Conservation (phyloP, 2,797 vertebrate genomes). For the Liparis tanakae region DNA sequence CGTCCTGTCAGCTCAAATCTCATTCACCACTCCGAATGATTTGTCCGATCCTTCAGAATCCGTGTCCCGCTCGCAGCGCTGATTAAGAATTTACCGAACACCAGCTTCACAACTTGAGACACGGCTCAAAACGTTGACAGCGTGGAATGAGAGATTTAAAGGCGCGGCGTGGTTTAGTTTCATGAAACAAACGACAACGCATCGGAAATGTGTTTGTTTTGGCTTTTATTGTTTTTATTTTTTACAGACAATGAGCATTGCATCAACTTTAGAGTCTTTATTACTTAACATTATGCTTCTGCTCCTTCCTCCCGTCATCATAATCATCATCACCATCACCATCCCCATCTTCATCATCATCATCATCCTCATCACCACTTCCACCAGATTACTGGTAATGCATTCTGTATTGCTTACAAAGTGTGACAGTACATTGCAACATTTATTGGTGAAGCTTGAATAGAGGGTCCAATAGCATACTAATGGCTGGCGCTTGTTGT, state of each 20-base stretch:
- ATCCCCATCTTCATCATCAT: slow-evolving; percentile 2
- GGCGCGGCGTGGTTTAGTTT: slow-evolving; percentile 15
- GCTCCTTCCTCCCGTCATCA: not conserved
- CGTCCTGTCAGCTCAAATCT: slow-evolving; percentile 75
- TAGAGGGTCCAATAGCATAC: slow-evolving; percentile 14
- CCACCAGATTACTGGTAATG: slow-evolving; percentile 21
- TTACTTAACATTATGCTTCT: not conserved
- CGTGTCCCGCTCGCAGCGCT: slow-evolving; percentile 67
- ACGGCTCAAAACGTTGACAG: slow-evolving; percentile 52
- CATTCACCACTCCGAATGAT: slow-evolving; percentile 54
- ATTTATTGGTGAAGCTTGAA: slow-evolving; percentile 1
- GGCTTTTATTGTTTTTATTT: not conserved
- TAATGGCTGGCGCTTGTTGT: slow-evolving; percentile 47
- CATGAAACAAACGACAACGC: slow-evolving; percentile 1
- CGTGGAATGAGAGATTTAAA: slow-evolving; percentile 51
- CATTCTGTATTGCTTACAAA: slow-evolving; percentile 2
- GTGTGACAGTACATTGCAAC: slow-evolving; percentile 1
- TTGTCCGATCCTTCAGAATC: slow-evolving; percentile 57
- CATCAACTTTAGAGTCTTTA: not conserved
- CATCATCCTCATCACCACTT: not conserved
- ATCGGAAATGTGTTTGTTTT: not conserved
- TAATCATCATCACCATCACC: slow-evolving; percentile 5
- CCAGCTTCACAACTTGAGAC: slow-evolving; percentile 45
- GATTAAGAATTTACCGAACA: slow-evolving; percentile 79
- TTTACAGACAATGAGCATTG: not conserved